Conservation (phyloP, 2,113 vertebrate species). For the Rhombomys opimus region DNA sequence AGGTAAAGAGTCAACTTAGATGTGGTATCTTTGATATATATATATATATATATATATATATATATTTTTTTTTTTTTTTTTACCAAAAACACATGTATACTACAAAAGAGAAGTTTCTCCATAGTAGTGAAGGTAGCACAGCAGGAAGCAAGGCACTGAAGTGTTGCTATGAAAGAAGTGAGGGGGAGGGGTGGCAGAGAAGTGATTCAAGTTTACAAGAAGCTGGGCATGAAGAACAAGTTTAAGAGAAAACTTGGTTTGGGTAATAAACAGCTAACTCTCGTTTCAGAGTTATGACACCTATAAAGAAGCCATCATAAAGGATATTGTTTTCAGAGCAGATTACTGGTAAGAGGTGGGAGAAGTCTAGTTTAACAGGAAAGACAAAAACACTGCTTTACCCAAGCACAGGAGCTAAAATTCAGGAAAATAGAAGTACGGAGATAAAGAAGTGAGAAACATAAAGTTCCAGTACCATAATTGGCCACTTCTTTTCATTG, state of each 20-base stretch:
- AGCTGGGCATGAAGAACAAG: not conserved
- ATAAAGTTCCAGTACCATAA: not conserved
- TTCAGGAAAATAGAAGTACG: not conserved
- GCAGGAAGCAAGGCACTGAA: not conserved
- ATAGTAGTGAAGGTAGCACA: not conserved
- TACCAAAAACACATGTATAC: not conserved
- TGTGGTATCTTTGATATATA: not conserved
- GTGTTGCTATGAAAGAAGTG: not conserved
- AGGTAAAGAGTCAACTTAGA: not conserved
- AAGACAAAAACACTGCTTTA: not conserved
- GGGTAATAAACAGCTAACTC: not conserved
- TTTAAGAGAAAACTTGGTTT: not conserved
- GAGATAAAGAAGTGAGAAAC: not conserved
- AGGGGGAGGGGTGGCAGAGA: not conserved
- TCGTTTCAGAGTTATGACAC: not conserved
- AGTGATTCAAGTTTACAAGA: not conserved
- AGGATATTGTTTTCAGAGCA: not conserved
- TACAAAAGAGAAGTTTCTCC: constrained; percentile 35
- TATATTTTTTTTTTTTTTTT: not conserved
- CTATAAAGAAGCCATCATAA: not conserved
- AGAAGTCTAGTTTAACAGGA: not conserved
- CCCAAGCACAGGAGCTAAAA: not conserved
- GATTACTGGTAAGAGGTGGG: not conserved
- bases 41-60: too few species aligned
- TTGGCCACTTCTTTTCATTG: not conserved